Base-by-base conservation (phyloP, 2,797 vertebrate genomes). In the Sebastes taczanowskii region DNA sequence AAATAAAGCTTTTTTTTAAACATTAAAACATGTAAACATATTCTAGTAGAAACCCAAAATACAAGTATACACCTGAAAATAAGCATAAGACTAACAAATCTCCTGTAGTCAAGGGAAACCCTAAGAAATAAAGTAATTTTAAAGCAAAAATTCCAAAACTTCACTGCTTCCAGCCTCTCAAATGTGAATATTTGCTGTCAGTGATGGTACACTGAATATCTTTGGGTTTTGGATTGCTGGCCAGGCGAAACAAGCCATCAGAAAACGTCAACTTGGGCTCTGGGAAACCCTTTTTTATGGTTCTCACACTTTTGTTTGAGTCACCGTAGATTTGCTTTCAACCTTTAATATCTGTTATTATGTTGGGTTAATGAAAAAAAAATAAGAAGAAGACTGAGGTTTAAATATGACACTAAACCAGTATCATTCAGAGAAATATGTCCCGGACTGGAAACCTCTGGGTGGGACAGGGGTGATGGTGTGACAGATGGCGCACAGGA, bases 401-500 rank as follows among this genome's bases (percentile, higher is more conserved):
- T 4, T 23, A 16, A 65, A 75, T 34, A 5, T 53, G 14, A 46
- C 56, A 22, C 63, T 2, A 20, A 55, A 46, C 16, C 61, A 38
- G 63, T 32, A n/a, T 71, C 18, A 56, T 30, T 59, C 6, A 3
- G 46, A 53, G 23, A 81, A 60, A 69, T 34, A 23, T 52, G 42
- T 70, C 53, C 30, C 4, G 11, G 16, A 35, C 23, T 81, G 56
- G 23, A 70, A 70, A 74, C 58, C 71, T 69, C 79, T 71, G 23
- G 67, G 53, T 20, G 63, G 68, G 64, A 70, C 62, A 10, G 61
- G 7, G 18, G 8, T 29, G 53, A 7, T 46, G 62, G 20, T 71
- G 71, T 56, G 90, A 84, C 90, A 93, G 92, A 92, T 94, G 92
- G 93, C 4, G 22, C 34, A 60, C 30, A 56, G 38, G 56, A 83